phyloP scores from a whole-genome alignment of 1,140 invertebrate genomes.

The Ectropis grisescens region DNA sequence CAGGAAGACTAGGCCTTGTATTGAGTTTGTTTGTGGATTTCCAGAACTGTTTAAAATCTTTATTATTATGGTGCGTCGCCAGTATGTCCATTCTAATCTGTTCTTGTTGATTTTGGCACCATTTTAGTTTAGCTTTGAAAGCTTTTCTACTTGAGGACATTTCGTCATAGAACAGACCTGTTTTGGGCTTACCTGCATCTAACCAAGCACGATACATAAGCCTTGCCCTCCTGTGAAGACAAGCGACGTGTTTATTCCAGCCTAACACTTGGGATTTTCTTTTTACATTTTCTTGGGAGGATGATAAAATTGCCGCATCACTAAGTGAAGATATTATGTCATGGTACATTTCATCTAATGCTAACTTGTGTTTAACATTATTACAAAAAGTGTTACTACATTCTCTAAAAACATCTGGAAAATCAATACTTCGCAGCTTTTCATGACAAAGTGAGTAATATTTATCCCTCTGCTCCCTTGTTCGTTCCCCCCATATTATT shows the following conservation, averaged over 20 bases:
- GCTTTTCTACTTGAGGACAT: slow-evolving; percentile 3
- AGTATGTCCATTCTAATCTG: slow-evolving; percentile 7
- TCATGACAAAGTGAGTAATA: slow-evolving; percentile 9
- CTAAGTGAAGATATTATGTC: slow-evolving; percentile 2
- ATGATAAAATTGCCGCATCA: background rate
- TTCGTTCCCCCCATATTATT: slow-evolving; percentile 8
- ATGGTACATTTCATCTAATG: slow-evolving; percentile 6
- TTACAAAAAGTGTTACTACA: slow-evolving; percentile 8
- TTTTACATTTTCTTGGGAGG: background rate
- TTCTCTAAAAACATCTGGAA: slow-evolving; percentile 2
- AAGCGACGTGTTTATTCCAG: slow-evolving; percentile 9
- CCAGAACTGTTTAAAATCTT: slow-evolving; percentile 12
- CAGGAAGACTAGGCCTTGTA: slow-evolving; percentile 4
- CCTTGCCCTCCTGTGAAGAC: slow-evolving; percentile 5
- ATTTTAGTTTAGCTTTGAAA: slow-evolving; percentile 10
- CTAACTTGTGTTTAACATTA: slow-evolving; percentile 1
- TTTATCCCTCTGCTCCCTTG: background rate
- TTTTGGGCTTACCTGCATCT: background rate
- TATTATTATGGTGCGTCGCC: slow-evolving; percentile 1
- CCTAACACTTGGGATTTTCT: slow-evolving; percentile 1
- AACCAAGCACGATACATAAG: slow-evolving; percentile 3
- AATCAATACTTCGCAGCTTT: slow-evolving; percentile 2
- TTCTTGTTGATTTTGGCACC: slow-evolving; percentile 9
- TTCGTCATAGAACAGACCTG: slow-evolving; percentile 2
- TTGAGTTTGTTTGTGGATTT: slow-evolving; percentile 9